Evolutionary conservation across 2,888 invertebrate genomes (phyloP).

Genomic region (Lutraria lutraria): DNA sequence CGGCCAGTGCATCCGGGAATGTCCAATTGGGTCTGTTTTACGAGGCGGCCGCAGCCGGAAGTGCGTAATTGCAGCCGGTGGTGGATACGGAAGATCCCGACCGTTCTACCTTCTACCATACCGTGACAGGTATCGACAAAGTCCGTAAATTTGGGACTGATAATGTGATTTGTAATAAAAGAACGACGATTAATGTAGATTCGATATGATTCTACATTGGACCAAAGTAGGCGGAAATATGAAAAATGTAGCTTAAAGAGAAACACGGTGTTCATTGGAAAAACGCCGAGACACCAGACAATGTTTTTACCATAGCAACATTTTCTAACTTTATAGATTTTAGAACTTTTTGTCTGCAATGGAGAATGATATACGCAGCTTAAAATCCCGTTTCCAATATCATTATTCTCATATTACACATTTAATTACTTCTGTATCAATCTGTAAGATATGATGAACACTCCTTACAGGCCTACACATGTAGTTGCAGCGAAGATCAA

Average conservation of each 20-base stretch:
- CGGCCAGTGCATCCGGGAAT: conserved; percentile 59
- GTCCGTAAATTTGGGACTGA: conserved; percentile 30
- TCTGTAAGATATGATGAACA: too few species aligned
- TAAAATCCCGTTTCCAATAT: too few species aligned
- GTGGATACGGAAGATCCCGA: conserved; percentile 31
- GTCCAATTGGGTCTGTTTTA: conserved; percentile 55
- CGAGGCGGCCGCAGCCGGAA: conserved; percentile 50
- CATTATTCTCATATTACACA: too few species aligned
- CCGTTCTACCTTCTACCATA: conserved; percentile 53
- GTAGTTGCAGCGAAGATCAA: too few species aligned
- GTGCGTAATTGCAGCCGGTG: conserved; percentile 47
- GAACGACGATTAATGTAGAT: not conserved
- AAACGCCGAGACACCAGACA: conserved; percentile 5
- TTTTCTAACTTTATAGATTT: not conserved
- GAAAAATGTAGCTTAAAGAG: not conserved
- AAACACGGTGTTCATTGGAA: not conserved
- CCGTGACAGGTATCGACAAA: conserved; percentile 51
- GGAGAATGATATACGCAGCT: not conserved
- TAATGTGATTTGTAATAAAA: not conserved
- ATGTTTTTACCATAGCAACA: not conserved
- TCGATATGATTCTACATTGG: not conserved
- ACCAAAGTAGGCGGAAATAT: not conserved
- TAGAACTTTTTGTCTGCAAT: not conserved
- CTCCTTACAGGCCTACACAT: too few species aligned
- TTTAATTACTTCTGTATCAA: too few species aligned